Base-by-base conservation (phyloP, 1,140 invertebrate genomes). In the Drosophila repleta region DNA sequence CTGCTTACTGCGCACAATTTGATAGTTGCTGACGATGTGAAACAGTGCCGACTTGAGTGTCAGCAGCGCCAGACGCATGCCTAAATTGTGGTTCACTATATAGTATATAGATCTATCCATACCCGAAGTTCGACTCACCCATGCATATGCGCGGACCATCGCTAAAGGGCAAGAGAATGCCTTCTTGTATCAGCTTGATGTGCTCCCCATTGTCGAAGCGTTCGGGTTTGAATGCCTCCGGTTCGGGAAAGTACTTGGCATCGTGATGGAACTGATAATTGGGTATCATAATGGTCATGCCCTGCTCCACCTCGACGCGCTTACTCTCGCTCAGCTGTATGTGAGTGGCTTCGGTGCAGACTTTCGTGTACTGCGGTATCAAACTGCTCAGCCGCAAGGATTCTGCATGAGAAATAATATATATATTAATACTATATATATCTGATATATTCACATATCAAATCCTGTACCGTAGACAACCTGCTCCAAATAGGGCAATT, bases 161-260 rank as follows among this genome's bases (percentile, higher is more conserved):
- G 18, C 90, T 91, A 10, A 91, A 91, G 0, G 90, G 90, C 24
- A 91, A 15, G 15, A 91, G 69, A 15, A 84, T 58, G 0, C 90
- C 88, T 24, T 68, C 64, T 1, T 58, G 70, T 0, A 76, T 55
- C 0, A 90, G 58, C n/a, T 90, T 76, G 6, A 69, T 71, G 45
- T 80, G 65, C 6, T 67, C 66, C 1, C 62, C 76, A 68, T 90
- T 78, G 4, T 84, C 79, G 35, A 91, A 91, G 90, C 96, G 92
- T 46, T 96, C 95, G 0, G 97, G 97, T 79, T 95, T 93, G 85
- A 95, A 98, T 7, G 85, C 87, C 5, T 95, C 92, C 0, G 96
- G 95, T 41, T 97, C 92, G 13, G 94, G 93, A 74, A 94, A 97
- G 74, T 94, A 93, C 45, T 94, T 83, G 1, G 93, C 92, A 88